These are phyloP conservation scores for Stylophora pistillata DNA, from an alignment of 64 coral and sea anemone species.

Conservation along the genomic window DNA sequence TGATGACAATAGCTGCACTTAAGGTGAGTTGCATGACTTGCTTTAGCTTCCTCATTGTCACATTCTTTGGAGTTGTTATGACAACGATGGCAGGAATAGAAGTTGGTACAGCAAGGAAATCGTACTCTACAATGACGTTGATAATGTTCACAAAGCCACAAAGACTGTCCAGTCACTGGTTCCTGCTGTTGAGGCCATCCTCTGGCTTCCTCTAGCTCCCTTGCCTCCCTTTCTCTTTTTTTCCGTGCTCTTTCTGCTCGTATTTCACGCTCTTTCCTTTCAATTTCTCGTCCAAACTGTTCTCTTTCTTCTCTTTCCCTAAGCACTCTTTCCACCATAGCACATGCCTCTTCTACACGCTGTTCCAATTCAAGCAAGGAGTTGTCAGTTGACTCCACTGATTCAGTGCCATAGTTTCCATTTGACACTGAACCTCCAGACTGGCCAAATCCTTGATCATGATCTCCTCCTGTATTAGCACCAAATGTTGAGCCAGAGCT, in stretches of 20 bases:
- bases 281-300: slow-evolving; percentile 5
- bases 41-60: slow-evolving; percentile 11
- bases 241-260: background rate
- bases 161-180: background rate
- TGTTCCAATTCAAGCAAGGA: background rate
- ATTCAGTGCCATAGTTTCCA: background rate
- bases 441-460: background rate
- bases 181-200: slow-evolving; percentile 15
- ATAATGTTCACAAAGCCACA: slow-evolving; percentile 56
- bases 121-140: slow-evolving; percentile 45
- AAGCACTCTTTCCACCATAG: background rate
- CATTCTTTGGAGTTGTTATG: slow-evolving; percentile 53
- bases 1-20: slow-evolving; percentile 14
- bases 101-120: slow-evolving; percentile 61
- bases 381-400: background rate
- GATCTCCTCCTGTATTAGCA: no score
- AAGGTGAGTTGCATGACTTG: slow-evolving; percentile 16
- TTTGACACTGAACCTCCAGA: background rate
- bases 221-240: background rate
- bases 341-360: background rate
- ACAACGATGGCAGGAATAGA: slow-evolving; percentile 68
- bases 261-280: slow-evolving; percentile 19
- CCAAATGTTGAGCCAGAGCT: no score
- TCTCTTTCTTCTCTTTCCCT: slow-evolving; percentile 14
- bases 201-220: background rate